Conservation (phyloP, 2,113 vertebrate species). For the Aptenodytes patagonicus region DNA sequence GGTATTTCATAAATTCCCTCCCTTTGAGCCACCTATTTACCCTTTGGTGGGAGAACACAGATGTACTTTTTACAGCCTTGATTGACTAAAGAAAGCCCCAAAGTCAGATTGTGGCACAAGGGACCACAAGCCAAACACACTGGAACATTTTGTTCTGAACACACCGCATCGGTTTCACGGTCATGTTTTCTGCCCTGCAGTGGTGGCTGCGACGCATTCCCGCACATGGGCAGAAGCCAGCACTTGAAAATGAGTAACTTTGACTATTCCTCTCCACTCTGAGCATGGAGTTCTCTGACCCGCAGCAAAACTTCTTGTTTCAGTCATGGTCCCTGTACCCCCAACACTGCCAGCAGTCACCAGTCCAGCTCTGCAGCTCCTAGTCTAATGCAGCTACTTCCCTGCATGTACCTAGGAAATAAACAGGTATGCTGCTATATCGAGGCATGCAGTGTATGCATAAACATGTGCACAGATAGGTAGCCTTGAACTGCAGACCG, state of each 20-base stretch:
- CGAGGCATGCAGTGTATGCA: accelerated
- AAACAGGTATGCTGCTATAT: accelerated
- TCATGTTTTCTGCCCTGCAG: not conserved
- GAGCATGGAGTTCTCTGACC: not conserved
- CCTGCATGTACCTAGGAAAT: not conserved
- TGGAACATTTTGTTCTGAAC: conserved; percentile 11
- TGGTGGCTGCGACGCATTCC: not conserved
- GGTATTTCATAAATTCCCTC: not conserved
- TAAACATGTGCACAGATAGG: not conserved
- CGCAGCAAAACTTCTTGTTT: not conserved
- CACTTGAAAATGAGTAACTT: not conserved
- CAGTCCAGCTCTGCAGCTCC: not conserved
- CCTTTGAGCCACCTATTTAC: not conserved
- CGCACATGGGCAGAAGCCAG: not conserved
- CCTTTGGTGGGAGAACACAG: not conserved
- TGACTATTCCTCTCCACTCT: not conserved
- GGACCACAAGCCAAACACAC: not conserved
- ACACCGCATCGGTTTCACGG: accelerated
- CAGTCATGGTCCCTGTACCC: not conserved
- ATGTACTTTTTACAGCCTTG: not conserved
- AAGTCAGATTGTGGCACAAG: not conserved
- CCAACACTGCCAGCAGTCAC: not conserved
- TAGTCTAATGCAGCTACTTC: not conserved
- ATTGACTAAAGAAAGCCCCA: not conserved
- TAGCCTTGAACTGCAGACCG: not conserved